phyloP scores from a whole-genome alignment of 2,888 invertebrate genomes.

The Dynastes tityus region DNA sequence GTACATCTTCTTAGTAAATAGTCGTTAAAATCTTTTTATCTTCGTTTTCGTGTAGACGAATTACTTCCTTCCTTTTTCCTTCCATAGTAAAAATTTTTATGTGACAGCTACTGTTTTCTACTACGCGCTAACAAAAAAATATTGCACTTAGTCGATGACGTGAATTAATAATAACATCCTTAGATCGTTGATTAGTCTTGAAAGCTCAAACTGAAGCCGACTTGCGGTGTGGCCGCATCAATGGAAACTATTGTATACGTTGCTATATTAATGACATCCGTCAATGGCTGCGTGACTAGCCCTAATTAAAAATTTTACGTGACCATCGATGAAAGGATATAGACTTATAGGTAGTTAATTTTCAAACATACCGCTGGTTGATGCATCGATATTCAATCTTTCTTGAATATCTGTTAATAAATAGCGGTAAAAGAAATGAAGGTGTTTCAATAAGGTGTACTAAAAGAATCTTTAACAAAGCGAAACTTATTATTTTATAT shows the following conservation, averaged over 20 bases:
- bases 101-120: not conserved
- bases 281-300: conserved; percentile 26
- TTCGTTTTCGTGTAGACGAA: not conserved
- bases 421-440: no score
- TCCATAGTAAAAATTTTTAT: conserved; percentile 1
- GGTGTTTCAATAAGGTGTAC: no score
- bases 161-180: conserved; percentile 25
- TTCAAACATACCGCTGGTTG: conserved; percentile 13
- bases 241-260: conserved; percentile 34
- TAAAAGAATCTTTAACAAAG: no score
- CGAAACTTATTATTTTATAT: no score
- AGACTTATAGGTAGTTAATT: conserved; percentile 12
- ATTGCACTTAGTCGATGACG: conserved; percentile 3
- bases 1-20: no score
- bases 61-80: conserved; percentile 5
- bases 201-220: conserved; percentile 7
- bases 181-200: conserved; percentile 20
- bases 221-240: conserved; percentile 5
- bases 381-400: not conserved
- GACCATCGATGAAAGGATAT: conserved; percentile 15
- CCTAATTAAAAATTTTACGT: conserved; percentile 40
- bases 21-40: not conserved
- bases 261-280: conserved; percentile 41
- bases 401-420: not conserved
- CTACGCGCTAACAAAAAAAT: conserved; percentile 1